Evolutionary conservation across 2,113 vertebrate genomes (phyloP), one percentile per base, ranked within the genome.

Genomic region (Rhegmatorhina hoffmannsi): DNA sequence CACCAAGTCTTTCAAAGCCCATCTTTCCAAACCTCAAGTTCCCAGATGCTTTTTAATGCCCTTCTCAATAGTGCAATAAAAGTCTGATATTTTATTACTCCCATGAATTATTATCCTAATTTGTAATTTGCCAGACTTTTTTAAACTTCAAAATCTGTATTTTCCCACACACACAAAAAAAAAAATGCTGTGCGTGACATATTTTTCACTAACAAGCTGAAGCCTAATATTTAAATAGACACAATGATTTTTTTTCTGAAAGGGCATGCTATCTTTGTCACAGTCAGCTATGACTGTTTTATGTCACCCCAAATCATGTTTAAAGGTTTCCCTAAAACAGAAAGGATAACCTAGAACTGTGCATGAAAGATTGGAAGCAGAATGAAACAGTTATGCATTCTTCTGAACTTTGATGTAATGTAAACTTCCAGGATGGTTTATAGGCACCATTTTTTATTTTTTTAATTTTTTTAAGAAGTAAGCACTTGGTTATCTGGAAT

Each of bases 1-100:
- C 97, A 97, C 94, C 87, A 97, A 96, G 89, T 92, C 97, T 98
- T 98, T 97, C 94, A 97, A 97, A 97, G 93, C 94, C 96, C 96
- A 90, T 97, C 93, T 95, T 97, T 94, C 95, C 91, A 95, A 97
- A 95, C 83, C 95, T 97, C 96, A 96, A 94, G 88, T 91, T 95
- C 94, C 96, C 98, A 98, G 97, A 97, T 98, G 97, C 96, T 97
- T 98, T 98, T 98, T 98, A 98, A 98, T 97, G 92, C 96, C 96
- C 97, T 98, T 94, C 98, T 98, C 98, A 96, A 97, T 87, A 97
- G 97, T 90, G 97, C 93, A 96, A 98, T 98, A 98, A 98, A 98
- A 97, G 97, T 96, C 97, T 97, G 95, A 94, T 97, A 92, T 97
- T 98, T 98, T 98, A 98, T 98, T 98, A 97, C 98, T 95, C 97